Evolutionary conservation across 2,888 invertebrate genomes (phyloP).

Genomic region (Tridacna gigas): DNA sequence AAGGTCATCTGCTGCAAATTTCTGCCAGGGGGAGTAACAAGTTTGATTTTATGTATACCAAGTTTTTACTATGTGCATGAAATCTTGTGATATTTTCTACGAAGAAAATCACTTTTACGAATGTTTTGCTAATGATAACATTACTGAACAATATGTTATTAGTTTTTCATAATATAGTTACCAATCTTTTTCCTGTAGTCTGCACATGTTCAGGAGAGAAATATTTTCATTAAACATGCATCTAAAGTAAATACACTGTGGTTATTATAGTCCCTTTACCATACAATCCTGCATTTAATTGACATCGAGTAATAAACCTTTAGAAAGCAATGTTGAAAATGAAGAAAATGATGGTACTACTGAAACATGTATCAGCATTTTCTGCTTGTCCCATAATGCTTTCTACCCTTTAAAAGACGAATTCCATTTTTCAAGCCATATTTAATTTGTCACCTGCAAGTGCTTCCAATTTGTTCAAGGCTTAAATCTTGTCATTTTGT

Average conservation of each 20-base stretch:
- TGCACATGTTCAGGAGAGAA: conserved; percentile 29
- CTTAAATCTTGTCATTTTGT: too few relatives aligned
- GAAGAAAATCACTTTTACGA: not conserved
- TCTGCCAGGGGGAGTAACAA: too few relatives aligned
- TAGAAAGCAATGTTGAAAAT: not conserved
- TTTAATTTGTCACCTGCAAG: too few relatives aligned
- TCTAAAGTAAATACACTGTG: not conserved
- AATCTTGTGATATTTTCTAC: too few relatives aligned
- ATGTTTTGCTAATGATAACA: not conserved
- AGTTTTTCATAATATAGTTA: conserved; percentile 25
- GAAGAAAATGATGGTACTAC: not conserved
- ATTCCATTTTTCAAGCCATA: too few relatives aligned
- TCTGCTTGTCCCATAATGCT: too few relatives aligned
- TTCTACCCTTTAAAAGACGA: too few relatives aligned
- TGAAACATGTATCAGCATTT: too few relatives aligned
- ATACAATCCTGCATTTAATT: not conserved
- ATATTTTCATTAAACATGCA: not conserved
- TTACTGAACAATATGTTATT: not conserved
- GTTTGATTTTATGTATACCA: too few relatives aligned
- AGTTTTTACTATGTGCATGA: too few relatives aligned
- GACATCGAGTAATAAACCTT: not conserved
- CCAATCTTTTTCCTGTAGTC: conserved; percentile 44
- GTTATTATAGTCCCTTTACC: not conserved
- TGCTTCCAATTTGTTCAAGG: too few relatives aligned
- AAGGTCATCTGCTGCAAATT: too few relatives aligned